phyloP scores from a whole-genome alignment of 2,888 invertebrate species.

The Euplexia lucipara region DNA sequence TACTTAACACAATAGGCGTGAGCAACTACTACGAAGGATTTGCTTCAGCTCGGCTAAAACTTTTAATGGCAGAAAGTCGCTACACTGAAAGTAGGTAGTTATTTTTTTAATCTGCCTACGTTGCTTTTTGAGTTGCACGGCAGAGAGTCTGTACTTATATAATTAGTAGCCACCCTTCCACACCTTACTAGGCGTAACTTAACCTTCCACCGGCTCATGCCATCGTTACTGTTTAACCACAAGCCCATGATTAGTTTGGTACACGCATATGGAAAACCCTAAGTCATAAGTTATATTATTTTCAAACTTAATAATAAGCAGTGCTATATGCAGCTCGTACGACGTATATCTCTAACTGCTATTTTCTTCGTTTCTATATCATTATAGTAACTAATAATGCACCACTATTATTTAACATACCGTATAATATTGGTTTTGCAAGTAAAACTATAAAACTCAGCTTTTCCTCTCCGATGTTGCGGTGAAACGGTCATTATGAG shows the following conservation, averaged over 20 bases:
- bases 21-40: no score
- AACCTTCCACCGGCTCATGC: no score
- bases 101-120: no score
- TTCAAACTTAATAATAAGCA: conserved; percentile 9
- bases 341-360: not conserved
- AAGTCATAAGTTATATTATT: conserved; percentile 2
- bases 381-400: conserved; percentile 41
- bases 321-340: not conserved
- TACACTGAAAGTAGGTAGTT: no score
- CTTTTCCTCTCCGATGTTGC: conserved; percentile 63
- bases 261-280: not conserved
- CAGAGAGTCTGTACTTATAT: no score
- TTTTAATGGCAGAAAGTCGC: no score
- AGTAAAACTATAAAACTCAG: conserved; percentile 48
- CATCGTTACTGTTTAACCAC: no score
- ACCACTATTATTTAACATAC: conserved; percentile 43
- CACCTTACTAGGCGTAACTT: no score
- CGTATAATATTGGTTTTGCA: conserved; percentile 56
- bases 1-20: no score
- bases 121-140: no score
- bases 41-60: no score
- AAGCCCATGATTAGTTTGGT: not conserved
- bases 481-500: conserved; percentile 63
- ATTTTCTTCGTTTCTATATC: conserved; percentile 8
- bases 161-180: no score